These are phyloP conservation scores for Poeciliopsis infans DNA, from an alignment of 2,797 vertebrate species.

Conservation along the genomic window DNA sequence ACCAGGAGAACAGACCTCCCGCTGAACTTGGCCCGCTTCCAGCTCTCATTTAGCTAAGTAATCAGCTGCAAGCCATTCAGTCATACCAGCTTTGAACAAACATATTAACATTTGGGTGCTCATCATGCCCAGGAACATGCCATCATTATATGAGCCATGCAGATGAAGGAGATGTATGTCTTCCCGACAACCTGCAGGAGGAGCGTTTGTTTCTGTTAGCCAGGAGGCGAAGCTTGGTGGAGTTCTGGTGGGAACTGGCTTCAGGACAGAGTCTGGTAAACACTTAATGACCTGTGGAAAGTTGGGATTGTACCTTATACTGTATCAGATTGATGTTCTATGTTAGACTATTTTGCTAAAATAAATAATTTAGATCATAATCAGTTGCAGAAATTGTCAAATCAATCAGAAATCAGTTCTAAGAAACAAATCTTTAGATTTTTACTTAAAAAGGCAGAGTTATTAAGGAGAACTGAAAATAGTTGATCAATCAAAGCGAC, in stretches of 20 bases:
- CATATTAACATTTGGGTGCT: conserved; percentile 67
- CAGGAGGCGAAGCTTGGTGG: conserved; percentile 13
- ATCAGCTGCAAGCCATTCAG: conserved; percentile 92
- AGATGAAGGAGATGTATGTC: conserved; percentile 9
- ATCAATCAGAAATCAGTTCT: neutral
- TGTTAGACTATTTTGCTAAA: neutral
- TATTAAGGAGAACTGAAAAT: neutral
- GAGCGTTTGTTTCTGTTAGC: conserved; percentile 17
- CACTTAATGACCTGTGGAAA: conserved; percentile 2
- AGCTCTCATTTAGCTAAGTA: conserved; percentile 84
- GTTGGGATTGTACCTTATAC: neutral
- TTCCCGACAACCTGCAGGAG: conserved; percentile 63
- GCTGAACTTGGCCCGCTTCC: conserved; percentile 88
- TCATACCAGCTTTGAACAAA: conserved; percentile 68
- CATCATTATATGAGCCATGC: conserved; percentile 44
- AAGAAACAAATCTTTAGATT: neutral
- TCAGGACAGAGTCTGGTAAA: neutral
- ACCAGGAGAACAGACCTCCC: conserved; percentile 69
- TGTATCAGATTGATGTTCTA: neutral
- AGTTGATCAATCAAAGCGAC: neutral
- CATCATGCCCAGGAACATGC: conserved; percentile 53
- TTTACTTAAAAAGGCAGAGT: neutral
- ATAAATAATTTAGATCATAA: neutral
- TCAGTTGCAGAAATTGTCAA: neutral
- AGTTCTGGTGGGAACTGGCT: conserved; percentile 2